These are phyloP conservation scores for Lithobates pipiens DNA, from an alignment of 2,797 vertebrate species.

Conservation along the genomic window DNA sequence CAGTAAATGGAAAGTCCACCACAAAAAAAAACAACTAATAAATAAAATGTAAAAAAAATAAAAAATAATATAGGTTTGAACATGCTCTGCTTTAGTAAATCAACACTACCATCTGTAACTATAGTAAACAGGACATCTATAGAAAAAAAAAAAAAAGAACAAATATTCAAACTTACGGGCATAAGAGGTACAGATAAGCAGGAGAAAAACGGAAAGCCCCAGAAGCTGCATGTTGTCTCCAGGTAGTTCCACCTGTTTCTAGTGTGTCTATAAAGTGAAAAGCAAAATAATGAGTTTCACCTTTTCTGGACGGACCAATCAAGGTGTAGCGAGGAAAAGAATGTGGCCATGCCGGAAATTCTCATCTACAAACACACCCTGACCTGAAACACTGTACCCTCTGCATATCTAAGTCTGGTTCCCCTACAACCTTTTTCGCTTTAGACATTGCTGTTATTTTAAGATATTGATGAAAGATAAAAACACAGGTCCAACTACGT, in stretches of 20 bases:
- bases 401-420: background rate
- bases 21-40: too few relatives aligned
- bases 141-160: too few relatives aligned
- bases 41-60: too few relatives aligned
- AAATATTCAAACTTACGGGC: background rate
- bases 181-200: constrained; percentile 30
- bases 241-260: background rate
- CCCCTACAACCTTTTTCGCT: background rate
- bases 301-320: fast-evolving
- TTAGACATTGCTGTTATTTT: background rate
- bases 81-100: too few relatives aligned
- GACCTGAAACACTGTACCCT: background rate
- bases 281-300: constrained; percentile 41
- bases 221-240: background rate
- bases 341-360: constrained; percentile 56
- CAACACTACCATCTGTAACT: too few relatives aligned
- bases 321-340: constrained; percentile 27
- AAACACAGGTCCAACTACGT: background rate
- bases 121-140: too few relatives aligned
- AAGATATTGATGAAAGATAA: background rate
- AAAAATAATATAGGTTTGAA: too few relatives aligned
- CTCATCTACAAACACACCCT: background rate
- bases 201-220: background rate
- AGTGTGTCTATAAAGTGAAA: background rate
- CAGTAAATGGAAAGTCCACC: too few relatives aligned